These are phyloP conservation scores for Nannoperca obscura DNA, from an alignment of 2,797 vertebrate species.

Conservation along the genomic window DNA sequence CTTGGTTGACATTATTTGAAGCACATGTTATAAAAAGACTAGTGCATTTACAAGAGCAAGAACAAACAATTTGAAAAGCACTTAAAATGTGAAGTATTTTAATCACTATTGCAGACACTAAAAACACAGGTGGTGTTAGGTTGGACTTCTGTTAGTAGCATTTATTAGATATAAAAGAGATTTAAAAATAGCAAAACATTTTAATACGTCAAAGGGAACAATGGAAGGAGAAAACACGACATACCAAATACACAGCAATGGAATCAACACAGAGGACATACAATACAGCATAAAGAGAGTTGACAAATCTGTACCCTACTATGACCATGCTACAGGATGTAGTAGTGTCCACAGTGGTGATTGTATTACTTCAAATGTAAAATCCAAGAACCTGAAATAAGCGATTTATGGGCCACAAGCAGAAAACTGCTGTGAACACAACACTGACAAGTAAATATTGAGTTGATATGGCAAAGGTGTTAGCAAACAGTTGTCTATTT, in stretches of 20 bases:
- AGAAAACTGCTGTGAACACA: not conserved
- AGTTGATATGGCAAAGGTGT: not conserved
- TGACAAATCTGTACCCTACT: not conserved
- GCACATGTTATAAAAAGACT: not conserved
- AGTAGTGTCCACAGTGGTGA: not conserved
- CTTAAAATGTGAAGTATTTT: slow-evolving; percentile 11
- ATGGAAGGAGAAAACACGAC: not conserved
- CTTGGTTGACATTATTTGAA: not conserved
- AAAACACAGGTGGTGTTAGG: not conserved
- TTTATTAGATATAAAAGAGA: not conserved
- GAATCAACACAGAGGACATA: not conserved
- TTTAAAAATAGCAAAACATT: not conserved
- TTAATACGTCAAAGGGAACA: not conserved
- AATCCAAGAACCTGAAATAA: not conserved
- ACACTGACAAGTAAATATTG: not conserved
- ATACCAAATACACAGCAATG: not conserved
- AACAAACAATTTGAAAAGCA: slow-evolving; percentile 4
- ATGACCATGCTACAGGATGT: too few species aligned
- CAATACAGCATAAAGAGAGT: too few species aligned
- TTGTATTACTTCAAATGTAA: not conserved
- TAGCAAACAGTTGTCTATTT: not conserved
- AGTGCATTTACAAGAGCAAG: not conserved
- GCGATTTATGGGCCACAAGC: not conserved
- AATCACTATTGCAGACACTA: not conserved
- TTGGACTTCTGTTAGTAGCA: not conserved